Evolutionary conservation across 2,888 invertebrate species (phyloP), one percentile per base, ranked within the genome.

Genomic region (Agrochola lota): DNA sequence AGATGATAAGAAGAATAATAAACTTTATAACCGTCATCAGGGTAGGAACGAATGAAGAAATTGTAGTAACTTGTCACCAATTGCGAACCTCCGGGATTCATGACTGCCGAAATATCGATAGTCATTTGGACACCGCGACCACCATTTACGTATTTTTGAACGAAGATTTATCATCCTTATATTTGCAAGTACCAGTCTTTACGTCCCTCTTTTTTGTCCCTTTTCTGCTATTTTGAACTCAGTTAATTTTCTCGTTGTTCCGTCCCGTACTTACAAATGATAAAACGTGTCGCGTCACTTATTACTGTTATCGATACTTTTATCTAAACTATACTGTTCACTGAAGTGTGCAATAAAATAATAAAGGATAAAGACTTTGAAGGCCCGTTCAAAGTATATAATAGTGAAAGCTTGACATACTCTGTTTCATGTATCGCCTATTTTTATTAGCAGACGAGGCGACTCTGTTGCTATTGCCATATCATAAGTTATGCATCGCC

Each of bases 341-440:
- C 57, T 86, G 71, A 74, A 83, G 86, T 86, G 62, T 62, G 64
- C 78, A 60, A 77, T 83, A 73, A 74, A 78, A 74, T 83, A 78
- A 71, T 70, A 83, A 74, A 74, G 59, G 67, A 78, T 78, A 69
- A n/a, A 74, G 55, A 67, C 59, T 74, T 55, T 78, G 69, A 84
- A 66, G 62, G 59, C 26, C 63, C 59, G 4, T 64, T 60, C 43
- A 20, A 60, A 40, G 15, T 57, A 15, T 20, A 43, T 11, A 40
- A 9, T 30, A 78, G 11, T 76, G 46, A 46, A 76, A 46, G 68
- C 46, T 78, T 66, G 63, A 46, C 26, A 35, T 59, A 64, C n/a
- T 8, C 17, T 8, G 1, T 30, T 60, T 30, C 3, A 20, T 30
- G 4, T 30, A 74, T 23, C 0, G 23, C 11, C 8, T 59, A 49